These are phyloP conservation scores for Hoplostethus mediterraneus DNA, from an alignment of 2,797 vertebrate genomes.

Conservation along the genomic window DNA sequence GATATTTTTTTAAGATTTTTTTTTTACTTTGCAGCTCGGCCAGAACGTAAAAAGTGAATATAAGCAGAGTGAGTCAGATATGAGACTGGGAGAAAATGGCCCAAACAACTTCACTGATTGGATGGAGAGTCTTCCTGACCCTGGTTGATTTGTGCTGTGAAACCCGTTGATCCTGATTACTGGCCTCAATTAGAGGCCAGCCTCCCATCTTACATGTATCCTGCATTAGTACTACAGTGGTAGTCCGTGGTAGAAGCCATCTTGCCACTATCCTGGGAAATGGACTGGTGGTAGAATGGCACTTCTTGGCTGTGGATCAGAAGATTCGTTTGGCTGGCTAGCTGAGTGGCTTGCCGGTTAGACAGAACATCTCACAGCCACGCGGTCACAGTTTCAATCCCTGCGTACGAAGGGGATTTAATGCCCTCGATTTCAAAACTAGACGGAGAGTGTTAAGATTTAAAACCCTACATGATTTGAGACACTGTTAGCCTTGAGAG, in stretches of 20 bases:
- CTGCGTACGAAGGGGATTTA: conserved; percentile 60
- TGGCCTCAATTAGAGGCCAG: no score
- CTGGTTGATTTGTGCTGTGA: no score
- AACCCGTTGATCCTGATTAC: no score
- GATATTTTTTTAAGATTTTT: neutral
- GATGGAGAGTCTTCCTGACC: no score
- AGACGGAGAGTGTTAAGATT: conserved; percentile 50
- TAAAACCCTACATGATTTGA: conserved; percentile 24
- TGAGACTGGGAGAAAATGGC: no score
- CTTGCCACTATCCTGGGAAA: neutral
- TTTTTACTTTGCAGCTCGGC: neutral
- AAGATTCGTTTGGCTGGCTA: conserved; percentile 18
- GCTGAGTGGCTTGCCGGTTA: conserved; percentile 48
- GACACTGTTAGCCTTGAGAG: conserved; percentile 59
- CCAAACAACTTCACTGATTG: no score
- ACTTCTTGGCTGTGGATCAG: neutral
- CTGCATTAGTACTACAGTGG: no score
- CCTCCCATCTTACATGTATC: no score
- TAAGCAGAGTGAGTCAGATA: no score
- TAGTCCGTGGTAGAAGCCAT: no score
- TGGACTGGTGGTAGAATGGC: neutral
- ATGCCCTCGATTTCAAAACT: conserved; percentile 23
- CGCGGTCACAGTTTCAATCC: conserved; percentile 41
- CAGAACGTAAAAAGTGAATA: no score
- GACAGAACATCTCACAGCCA: conserved; percentile 28